Percentiles rank a stretch among this genome's conserved stretches.
Evolutionary conservation across 2,113 vertebrate species (phyloP).

Genomic region (Eulacestoma nigropectus): DNA sequence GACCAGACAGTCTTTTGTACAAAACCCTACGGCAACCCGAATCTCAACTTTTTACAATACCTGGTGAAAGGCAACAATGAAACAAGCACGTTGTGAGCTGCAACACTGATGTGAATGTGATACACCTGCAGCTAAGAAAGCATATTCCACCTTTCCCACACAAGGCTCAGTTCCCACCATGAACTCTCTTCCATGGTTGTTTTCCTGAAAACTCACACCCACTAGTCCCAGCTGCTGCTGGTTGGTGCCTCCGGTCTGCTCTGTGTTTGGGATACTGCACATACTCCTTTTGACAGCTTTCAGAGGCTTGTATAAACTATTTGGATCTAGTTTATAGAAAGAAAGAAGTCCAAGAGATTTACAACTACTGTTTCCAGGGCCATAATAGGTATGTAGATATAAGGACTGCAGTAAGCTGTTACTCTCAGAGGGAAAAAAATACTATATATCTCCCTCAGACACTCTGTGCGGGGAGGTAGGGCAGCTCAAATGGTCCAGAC

Average conservation of each 20-base stretch:
- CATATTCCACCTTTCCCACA: background rate
- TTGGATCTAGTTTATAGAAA: background rate
- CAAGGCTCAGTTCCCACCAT: background rate
- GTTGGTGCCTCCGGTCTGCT: background rate
- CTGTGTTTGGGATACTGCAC: background rate
- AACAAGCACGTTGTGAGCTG: background rate
- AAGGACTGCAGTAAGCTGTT: background rate
- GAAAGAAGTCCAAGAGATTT: constrained; percentile 32
- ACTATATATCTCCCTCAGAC: background rate
- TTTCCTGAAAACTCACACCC: background rate
- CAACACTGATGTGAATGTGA: fast-evolving
- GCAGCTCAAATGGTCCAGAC: background rate
- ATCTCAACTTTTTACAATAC: background rate
- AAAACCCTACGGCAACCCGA: background rate
- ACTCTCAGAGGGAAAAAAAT: background rate
- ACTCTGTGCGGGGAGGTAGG: background rate
- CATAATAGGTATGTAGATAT: constrained; percentile 55
- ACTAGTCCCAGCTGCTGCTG: fast-evolving
- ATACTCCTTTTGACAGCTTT: constrained; percentile 32
- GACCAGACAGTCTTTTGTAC: background rate
- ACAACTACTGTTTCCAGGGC: constrained; percentile 54
- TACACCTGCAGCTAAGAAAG: background rate
- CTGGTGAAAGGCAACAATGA: background rate
- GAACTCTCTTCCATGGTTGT: background rate
- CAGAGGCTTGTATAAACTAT: constrained; percentile 40